A percentile compares a stretch with the other conserved stretches of the same genome.
Evolutionary conservation across 2,888 invertebrate genomes (phyloP).

Genomic region (Pemphredon lugubris): DNA sequence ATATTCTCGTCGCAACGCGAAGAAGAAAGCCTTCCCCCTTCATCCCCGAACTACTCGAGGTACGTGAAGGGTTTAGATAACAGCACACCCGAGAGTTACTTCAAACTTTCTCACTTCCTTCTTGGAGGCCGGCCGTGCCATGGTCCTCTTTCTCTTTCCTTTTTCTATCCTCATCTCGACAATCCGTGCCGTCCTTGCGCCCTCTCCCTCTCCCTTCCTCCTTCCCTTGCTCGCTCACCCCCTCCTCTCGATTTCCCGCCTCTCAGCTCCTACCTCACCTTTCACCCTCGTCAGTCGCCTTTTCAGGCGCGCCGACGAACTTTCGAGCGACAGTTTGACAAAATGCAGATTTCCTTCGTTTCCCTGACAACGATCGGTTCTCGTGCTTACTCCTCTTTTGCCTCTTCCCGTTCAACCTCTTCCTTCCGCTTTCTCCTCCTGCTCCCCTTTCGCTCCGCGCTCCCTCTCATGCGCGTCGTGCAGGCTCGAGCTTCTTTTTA

Average conservation of each 20-base stretch:
- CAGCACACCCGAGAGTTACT: conserved; percentile 69
- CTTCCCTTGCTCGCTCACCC: conserved; percentile 12
- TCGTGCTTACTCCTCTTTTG: conserved; percentile 41
- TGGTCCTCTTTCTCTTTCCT: conserved; percentile 20
- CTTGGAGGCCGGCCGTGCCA: conserved; percentile 25
- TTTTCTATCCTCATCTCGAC: conserved; percentile 27
- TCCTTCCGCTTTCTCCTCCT: not conserved
- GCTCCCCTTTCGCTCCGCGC: not conserved
- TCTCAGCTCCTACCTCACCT: conserved; percentile 16
- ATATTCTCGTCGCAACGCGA: conserved; percentile 53
- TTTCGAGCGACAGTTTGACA: conserved; percentile 72
- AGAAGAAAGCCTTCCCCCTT: conserved; percentile 45
- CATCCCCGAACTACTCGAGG: conserved; percentile 57
- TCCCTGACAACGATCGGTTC: conserved; percentile 65
- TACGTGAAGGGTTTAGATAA: conserved; percentile 71
- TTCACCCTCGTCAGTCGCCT: conserved; percentile 39
- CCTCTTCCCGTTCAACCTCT: not conserved
- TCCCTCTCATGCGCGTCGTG: conserved; percentile 6
- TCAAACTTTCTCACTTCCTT: conserved; percentile 57
- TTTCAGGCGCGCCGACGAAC: conserved; percentile 46
- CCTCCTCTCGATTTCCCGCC: conserved; percentile 15
- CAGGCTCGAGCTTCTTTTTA: conserved; percentile 33
- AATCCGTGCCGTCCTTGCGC: too few species aligned
- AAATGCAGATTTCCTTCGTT: conserved; percentile 74
- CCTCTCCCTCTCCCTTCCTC: conserved; percentile 7